These are phyloP conservation scores for Thymallus thymallus DNA, from an alignment of 2,113 vertebrate species.

Conservation along the genomic window DNA sequence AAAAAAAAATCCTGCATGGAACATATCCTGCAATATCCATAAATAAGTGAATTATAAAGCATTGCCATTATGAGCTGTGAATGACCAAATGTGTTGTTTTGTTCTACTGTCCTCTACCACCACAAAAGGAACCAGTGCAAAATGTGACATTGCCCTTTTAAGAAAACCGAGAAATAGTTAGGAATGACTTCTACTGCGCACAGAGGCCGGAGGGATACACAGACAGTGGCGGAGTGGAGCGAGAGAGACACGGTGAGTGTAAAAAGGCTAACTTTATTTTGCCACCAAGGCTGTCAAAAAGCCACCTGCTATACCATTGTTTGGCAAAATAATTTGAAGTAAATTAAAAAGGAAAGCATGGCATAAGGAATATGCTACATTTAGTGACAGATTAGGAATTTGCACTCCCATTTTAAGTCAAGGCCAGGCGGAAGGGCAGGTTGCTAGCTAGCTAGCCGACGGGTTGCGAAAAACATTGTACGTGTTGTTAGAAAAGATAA, in stretches of 20 bases:
- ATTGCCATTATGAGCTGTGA: neutral
- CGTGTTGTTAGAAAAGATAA: neutral
- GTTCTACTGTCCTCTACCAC: neutral
- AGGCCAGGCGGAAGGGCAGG: conserved; percentile 74
- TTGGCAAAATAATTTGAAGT: neutral
- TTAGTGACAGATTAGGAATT: conserved; percentile 26
- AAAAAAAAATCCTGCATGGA: neutral
- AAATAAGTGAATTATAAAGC: neutral
- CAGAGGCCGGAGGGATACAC: conserved; percentile 54
- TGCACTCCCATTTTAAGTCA: conserved; percentile 69
- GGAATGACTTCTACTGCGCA: conserved; percentile 70
- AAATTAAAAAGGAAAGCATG: too few species aligned
- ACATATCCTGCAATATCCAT: neutral
- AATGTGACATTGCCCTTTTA: conserved; percentile 69
- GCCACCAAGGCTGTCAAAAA: conserved; percentile 34
- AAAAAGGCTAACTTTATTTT: conserved; percentile 41
- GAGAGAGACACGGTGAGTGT: conserved; percentile 71
- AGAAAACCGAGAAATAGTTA: conserved; percentile 58
- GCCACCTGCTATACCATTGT: neutral
- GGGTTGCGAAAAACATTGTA: conserved; percentile 14
- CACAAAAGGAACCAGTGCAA: conserved; percentile 11
- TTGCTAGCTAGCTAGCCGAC: conserved; percentile 54
- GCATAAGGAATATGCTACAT: neutral
- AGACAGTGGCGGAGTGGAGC: conserved; percentile 73
- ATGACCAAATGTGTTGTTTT: neutral